These are phyloP conservation scores for Drosophila pruinosa DNA, from an alignment of 1,140 invertebrate genomes.

Conservation along the genomic window DNA sequence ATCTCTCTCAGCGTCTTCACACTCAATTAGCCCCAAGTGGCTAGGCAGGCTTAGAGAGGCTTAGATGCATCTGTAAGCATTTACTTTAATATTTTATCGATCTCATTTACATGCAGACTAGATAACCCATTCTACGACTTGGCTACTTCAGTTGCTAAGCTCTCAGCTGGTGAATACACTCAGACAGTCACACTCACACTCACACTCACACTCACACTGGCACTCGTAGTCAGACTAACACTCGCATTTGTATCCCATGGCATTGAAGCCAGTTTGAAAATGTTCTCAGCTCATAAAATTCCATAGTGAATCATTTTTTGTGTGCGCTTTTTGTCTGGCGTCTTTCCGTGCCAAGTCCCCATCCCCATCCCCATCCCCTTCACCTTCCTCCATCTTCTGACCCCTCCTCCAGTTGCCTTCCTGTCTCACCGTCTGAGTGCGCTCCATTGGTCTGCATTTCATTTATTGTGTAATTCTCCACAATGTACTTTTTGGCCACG, in stretches of 20 bases:
- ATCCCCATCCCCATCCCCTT: background rate
- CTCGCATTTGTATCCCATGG: conserved; percentile 34
- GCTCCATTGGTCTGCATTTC: conserved; percentile 73
- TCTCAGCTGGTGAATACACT: conserved; percentile 22
- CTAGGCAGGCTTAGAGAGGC: background rate
- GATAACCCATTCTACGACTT: conserved; percentile 21
- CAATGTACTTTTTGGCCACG: conserved; percentile 77
- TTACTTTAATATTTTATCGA: conserved; percentile 75
- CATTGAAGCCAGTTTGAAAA: conserved; percentile 52
- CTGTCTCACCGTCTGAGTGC: conserved; percentile 25
- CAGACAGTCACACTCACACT: conserved; percentile 1
- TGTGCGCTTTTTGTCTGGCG: conserved; percentile 46
- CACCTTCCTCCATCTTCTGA: background rate
- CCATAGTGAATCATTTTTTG: conserved; percentile 69
- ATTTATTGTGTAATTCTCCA: conserved; percentile 78
- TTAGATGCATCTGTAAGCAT: conserved; percentile 45
- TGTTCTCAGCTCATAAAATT: conserved; percentile 80
- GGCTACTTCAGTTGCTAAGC: conserved; percentile 58
- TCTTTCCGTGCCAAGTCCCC: conserved; percentile 6
- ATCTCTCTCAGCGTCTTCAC: conserved; percentile 51
- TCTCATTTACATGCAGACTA: conserved; percentile 65
- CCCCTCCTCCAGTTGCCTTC: background rate
- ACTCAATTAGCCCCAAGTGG: conserved; percentile 67
- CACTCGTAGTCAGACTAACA: background rate
- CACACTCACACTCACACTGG: background rate